Conservation (phyloP, 2,113 vertebrate species). For the Pelvicachromis taeniatus region DNA sequence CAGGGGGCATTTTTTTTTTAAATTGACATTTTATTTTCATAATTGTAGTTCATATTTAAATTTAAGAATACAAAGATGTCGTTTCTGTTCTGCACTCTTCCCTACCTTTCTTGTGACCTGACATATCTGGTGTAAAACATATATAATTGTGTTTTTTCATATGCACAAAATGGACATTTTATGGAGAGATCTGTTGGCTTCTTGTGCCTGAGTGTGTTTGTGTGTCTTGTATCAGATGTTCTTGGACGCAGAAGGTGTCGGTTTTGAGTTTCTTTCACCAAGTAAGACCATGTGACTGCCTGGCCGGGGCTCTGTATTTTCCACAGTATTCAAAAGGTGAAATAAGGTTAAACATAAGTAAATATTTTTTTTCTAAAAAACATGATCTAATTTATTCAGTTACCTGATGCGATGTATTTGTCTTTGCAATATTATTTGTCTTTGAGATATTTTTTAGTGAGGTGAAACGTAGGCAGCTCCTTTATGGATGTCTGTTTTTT, state of each 20-base stretch:
- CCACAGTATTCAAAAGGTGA: constrained; percentile 63
- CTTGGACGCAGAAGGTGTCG: constrained; percentile 71
- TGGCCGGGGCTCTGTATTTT: constrained; percentile 45
- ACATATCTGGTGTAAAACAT: neutral
- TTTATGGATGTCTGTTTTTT: neutral
- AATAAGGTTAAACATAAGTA: constrained; percentile 47
- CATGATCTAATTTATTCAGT: neutral
- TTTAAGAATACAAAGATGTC: neutral
- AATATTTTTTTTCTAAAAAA: neutral
- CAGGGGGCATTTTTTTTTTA: neutral
- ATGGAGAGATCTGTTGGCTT: neutral
- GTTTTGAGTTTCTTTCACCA: constrained; percentile 78
- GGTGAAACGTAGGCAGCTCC: neutral
- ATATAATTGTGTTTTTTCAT: neutral
- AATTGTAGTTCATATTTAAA: neutral
- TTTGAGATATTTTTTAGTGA: neutral
- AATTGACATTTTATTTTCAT: neutral
- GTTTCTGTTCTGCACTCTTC: neutral
- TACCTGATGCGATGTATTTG: neutral
- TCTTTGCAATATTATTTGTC: neutral
- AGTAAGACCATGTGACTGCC: constrained; percentile 65
- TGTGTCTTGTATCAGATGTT: constrained; percentile 65
- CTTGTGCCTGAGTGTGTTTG: constrained; percentile 19
- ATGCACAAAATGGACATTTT: neutral
- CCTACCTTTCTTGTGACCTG: neutral